Evolutionary conservation across 2,888 invertebrate genomes (phyloP).

Genomic region (Xestia rhomboidea): DNA sequence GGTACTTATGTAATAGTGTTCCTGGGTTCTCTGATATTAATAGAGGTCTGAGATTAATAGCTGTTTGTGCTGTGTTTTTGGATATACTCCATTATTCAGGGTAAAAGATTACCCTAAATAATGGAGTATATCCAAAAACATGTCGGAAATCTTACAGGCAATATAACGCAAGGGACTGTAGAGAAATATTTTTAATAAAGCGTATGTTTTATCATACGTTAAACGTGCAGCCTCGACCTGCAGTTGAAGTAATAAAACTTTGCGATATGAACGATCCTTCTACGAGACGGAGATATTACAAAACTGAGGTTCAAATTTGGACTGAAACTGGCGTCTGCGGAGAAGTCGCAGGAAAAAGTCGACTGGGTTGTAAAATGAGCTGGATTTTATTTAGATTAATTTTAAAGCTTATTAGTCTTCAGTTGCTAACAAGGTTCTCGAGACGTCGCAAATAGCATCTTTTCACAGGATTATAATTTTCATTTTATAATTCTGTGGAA

Average conservation of each 20-base stretch:
- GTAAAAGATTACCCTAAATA: not conserved
- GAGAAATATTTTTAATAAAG: conserved; percentile 42
- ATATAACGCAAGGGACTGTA: not conserved
- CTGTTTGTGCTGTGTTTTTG: no score
- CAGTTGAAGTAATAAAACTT: conserved; percentile 40
- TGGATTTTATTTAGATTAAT: conserved; percentile 7
- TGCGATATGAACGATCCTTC: conserved; percentile 21
- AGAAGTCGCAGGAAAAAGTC: not conserved
- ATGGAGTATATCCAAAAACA: not conserved
- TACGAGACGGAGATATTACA: conserved; percentile 31
- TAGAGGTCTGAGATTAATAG: no score
- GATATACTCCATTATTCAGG: no score
- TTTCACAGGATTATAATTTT: not conserved
- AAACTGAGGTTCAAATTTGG: conserved; percentile 18
- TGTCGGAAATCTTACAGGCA: not conserved
- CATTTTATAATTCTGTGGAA: not conserved
- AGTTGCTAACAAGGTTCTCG: not conserved
- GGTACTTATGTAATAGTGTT: no score
- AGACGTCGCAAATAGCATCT: not conserved
- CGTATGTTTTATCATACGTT: conserved; percentile 19
- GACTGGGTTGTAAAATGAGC: not conserved
- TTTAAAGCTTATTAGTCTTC: not conserved
- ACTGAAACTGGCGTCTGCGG: not conserved
- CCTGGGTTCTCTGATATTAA: no score
- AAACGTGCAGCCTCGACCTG: conserved; percentile 1